Evolutionary conservation across 2,113 vertebrate genomes (phyloP).

Genomic region (Spilogale gracilis): DNA sequence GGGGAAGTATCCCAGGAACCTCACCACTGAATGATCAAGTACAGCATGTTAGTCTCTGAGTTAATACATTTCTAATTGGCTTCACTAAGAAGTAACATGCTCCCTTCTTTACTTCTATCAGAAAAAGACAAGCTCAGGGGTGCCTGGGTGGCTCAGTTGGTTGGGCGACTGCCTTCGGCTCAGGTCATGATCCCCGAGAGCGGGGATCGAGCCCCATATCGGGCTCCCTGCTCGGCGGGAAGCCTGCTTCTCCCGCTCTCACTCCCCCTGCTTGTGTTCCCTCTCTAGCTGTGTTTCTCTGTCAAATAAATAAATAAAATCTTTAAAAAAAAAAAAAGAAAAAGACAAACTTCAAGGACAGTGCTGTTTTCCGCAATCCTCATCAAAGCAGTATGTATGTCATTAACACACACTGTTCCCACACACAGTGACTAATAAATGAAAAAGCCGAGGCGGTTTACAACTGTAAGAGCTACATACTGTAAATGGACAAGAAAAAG

Average conservation of each 20-base stretch:
- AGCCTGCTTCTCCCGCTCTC: too few species aligned
- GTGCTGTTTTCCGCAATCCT: rapidly evolving
- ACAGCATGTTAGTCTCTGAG: not conserved
- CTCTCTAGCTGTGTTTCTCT: too few species aligned
- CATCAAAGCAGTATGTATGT: not conserved
- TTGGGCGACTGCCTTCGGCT: too few species aligned
- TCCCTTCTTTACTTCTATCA: not conserved
- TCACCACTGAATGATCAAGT: not conserved
- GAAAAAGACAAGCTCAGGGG: not conserved
- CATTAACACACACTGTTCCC: not conserved
- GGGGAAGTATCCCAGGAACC: not conserved
- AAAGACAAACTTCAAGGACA: not conserved
- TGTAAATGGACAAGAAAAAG: constrained; percentile 51
- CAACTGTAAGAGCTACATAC: not conserved
- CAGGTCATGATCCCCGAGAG: too few species aligned
- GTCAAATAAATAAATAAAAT: too few species aligned
- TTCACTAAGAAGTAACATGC: not conserved
- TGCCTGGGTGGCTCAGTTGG: too few species aligned
- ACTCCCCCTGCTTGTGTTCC: too few species aligned
- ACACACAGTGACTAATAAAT: not conserved
- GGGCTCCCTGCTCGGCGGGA: too few species aligned
- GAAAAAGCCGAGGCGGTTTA: constrained; percentile 14
- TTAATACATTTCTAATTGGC: not conserved
- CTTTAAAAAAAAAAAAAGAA: too few species aligned
- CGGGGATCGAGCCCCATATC: too few species aligned